Base-by-base conservation (phyloP, 2,797 vertebrate genomes). In the Psittacula echo region DNA sequence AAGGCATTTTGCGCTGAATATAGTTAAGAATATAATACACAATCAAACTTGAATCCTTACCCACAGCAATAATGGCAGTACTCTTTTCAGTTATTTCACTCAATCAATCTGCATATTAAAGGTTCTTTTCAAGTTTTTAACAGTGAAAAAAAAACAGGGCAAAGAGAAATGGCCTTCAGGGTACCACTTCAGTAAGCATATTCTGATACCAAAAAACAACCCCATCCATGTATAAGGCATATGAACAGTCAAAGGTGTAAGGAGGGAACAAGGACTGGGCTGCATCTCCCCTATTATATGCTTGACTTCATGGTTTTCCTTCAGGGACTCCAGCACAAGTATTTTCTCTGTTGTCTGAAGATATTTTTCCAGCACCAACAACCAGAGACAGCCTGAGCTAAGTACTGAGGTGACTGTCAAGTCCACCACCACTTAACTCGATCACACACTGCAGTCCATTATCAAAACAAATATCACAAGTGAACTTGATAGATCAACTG, bases 11-110 rank as follows among this genome's bases (percentile, higher is more conserved):
- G 48, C 56, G 58, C 80, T 84, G 95, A 95, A 91, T 90, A 39
- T 34, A 87, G 93, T 92, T 94, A 64, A 93, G 79, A 94, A 71
- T 51, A 96, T 85, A 97, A 97, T 94, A 68, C 70, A 91, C 86
- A 95, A 97, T 97, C 96, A 96, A 84, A 87, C 75, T 79, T 48
- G 54, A 94, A 39, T 87, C 65, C 74, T 64, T 70, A 93, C 85
- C 89, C 86, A 44, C 14, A 7, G 72, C 18, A n/a, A 87, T 94
- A 95, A 90, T 13, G 26, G 45, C 24, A 94, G 73, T 70, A 67
- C 61, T 47, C 58, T 85, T 94, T 94, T 84, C 68, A 91, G 68
- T 79, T 47, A 74, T 70, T 91, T 81, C 51, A 34, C 37, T 87
- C 85, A 85, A 68, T 56, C 81, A 81, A 71, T 76, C 84, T 79